phyloP scores from a whole-genome alignment of 2,888 invertebrate genomes.

The Flexamia atlantica region DNA sequence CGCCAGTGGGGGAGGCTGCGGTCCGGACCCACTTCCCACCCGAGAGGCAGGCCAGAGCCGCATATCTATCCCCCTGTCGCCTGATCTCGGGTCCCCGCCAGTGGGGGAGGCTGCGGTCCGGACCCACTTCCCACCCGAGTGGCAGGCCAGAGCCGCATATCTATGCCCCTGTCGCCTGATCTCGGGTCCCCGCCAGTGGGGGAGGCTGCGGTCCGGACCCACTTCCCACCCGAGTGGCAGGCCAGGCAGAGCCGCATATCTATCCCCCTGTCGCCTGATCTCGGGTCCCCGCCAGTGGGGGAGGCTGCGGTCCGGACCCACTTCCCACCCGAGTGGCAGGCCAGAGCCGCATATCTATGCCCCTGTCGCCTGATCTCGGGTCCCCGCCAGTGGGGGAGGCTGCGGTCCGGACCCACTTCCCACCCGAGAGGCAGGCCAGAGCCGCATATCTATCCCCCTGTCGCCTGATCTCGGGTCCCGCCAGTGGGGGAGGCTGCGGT shows the following conservation, averaged over 20 bases:
- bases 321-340: conserved; percentile 24
- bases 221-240: conserved; percentile 30
- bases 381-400: background rate
- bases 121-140: conserved; percentile 39
- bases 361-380: background rate
- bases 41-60: background rate
- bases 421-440: conserved; percentile 3
- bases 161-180: background rate
- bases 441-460: background rate
- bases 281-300: background rate
- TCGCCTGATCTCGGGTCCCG: background rate
- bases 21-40: conserved; percentile 31
- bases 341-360: background rate
- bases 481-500: background rate
- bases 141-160: background rate
- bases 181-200: background rate
- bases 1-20: background rate
- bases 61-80: background rate
- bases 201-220: background rate
- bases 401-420: conserved; percentile 17
- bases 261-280: background rate
- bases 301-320: background rate
- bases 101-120: background rate
- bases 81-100: background rate
- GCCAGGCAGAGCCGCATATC: background rate